Evolutionary conservation across 2,888 invertebrate genomes (phyloP), one percentile per base, ranked within the genome.

Genomic region (Thereva nobilitata): DNA sequence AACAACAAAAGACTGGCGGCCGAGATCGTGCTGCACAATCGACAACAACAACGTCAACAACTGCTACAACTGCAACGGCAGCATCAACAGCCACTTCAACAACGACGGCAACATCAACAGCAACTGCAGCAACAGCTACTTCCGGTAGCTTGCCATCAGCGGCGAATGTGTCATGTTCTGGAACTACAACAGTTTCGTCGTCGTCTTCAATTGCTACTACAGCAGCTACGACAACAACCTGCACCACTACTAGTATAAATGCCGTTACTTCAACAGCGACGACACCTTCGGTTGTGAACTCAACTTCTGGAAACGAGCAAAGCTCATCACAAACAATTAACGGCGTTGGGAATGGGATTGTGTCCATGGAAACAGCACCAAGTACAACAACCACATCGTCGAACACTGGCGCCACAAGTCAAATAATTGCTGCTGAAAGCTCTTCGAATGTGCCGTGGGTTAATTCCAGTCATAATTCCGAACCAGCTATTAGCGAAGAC

Each of bases 1-100:
- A 89, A 78, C 87, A 88, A 76, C 87, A 87, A 74, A 87, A 87
- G 76, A 86, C 86, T 6, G 86, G 82, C 78, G 75, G 74, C 65
- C 72, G 73, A 53, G 80, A 79, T 5, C 77, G 77, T 38, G 76
- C 76, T 0, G 77, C 77, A 0, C 61, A 59, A 64, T 68, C 69
- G 45, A 68, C 71, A 5, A 40, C 70, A 50, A 50, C 67, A 59
- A 64, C 68, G 35, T 61, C 70, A 38, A 57, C 65, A 10, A 63
- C 59, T n/a, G 49, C 53, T 42, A 45, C 67, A 47, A 66, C 76
- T 44, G 69, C 75, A 63, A 70, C 77, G 52, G 72, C 77, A n/a
- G 69, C 72, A 57, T 70, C 74, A 47, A 71, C 74, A 44, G 70
- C 72, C 42, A 70, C 73, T 38, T 54, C 74, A 34, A 70, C 77